Evolutionary conservation across 1,140 invertebrate genomes (phyloP).

Genomic region (Bradysia coprophila): DNA sequence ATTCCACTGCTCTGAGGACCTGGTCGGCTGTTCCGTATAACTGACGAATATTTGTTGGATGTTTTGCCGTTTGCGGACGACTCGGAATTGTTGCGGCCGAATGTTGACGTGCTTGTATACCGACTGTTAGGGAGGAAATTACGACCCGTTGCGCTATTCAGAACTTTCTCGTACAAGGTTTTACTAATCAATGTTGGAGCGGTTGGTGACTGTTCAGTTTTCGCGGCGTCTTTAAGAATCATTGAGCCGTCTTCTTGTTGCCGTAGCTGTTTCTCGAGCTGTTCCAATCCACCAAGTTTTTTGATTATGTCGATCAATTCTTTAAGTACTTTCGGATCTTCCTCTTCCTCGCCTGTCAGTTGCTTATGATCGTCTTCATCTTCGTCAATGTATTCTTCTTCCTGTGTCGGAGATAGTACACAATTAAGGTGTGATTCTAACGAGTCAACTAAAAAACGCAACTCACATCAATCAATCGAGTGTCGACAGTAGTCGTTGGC

Average conservation of each 20-base stretch:
- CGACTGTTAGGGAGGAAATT: background rate
- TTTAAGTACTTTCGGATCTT: constrained; percentile 68
- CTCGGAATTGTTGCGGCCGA: background rate
- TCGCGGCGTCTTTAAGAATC: constrained; percentile 7
- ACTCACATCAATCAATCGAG: constrained; percentile 4
- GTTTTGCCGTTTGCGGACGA: constrained; percentile 4
- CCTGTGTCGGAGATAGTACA: too few species aligned
- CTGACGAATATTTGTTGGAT: constrained; percentile 19
- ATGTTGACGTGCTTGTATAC: constrained; percentile 1
- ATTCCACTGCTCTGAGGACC: constrained; percentile 55
- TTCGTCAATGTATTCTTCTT: constrained; percentile 45
- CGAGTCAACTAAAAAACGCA: too few species aligned
- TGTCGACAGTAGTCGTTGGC: constrained; percentile 16
- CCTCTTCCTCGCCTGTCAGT: constrained; percentile 29
- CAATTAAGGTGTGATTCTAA: too few species aligned
- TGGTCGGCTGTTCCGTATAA: constrained; percentile 33
- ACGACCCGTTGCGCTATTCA: constrained; percentile 11
- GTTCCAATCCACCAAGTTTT: constrained; percentile 65
- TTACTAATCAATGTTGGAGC: constrained; percentile 37
- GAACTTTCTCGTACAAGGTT: constrained; percentile 49
- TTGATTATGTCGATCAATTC: constrained; percentile 68
- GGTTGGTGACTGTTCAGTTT: constrained; percentile 5
- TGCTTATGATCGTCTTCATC: constrained; percentile 26
- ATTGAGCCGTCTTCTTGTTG: constrained; percentile 28
- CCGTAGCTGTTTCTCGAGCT: constrained; percentile 57